Evolutionary conservation across 1,140 invertebrate species (phyloP), one percentile per base, ranked within the genome.

Genomic region (Thereuonema tuberculata): DNA sequence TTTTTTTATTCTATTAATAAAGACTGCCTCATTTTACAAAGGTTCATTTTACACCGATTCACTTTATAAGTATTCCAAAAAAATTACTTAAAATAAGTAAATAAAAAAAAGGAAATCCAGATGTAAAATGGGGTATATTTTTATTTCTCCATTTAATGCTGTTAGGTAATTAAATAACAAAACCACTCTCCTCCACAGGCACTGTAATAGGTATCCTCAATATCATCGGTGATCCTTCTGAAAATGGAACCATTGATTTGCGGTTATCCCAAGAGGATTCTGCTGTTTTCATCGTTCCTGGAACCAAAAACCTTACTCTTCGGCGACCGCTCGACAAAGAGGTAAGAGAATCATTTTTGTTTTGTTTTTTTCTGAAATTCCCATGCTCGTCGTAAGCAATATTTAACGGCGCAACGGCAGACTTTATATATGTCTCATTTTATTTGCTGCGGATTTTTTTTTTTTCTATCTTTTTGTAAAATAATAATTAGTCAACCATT

Each of bases 271-370:
- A 61, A 1, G 81, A 89, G 65, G 88, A 93, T 71, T 74, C 76
- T 31, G 83, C 85, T 63, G 82, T 93, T 1, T 75, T 78, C 28
- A 85, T 93, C 64, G 78, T 81, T 23, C 73, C 83, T 0, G 81
- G 84, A 21, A 82, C 85, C 15, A 91, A 89, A 71, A 87, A 93
- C 70, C 69, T 94, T 17, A 88, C 87, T 1, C 74, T 94, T 1
- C 79, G 80, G 1, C 78, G 82, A 53, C 79, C 81, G 43, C 72
- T 94, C 17, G 91, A 94, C 69, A 89, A 92, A 65, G 89, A 93
- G 63, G 65, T 61, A 24, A 59, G 3, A 21, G 17, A 46, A 23
- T n/a, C 20, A 24, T 56, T 52, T 61, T 21, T 24, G 23, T 62
- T 23, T 31, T 26, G 12, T 56, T 24, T 12, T 56, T 23, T 14